These are phyloP conservation scores for Drosophila vallismaia DNA, from an alignment of 2,888 invertebrate genomes.

Conservation along the genomic window DNA sequence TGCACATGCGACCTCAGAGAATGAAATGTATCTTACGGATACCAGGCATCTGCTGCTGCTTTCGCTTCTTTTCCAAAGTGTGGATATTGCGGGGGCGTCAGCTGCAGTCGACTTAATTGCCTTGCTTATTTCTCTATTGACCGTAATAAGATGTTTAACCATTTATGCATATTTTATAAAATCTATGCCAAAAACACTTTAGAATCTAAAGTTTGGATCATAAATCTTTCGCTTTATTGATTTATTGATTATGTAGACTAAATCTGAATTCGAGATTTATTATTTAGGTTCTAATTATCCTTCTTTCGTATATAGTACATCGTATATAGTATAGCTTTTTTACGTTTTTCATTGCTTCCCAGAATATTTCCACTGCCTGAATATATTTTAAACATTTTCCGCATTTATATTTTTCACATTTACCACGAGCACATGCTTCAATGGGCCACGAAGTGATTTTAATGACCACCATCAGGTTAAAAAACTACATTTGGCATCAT, in stretches of 20 bases:
- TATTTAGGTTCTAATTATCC: too few species aligned
- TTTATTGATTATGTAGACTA: too few species aligned
- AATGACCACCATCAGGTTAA: constrained; percentile 41
- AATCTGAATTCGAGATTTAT: too few species aligned
- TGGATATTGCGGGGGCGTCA: constrained; percentile 45
- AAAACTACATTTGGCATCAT: constrained; percentile 45
- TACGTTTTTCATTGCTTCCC: neutral
- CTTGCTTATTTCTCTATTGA: constrained; percentile 55
- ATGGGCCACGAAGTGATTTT: constrained; percentile 66
- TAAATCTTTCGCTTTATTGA: too few species aligned
- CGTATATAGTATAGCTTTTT: neutral
- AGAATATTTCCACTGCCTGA: neutral
- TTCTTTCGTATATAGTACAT: too few species aligned
- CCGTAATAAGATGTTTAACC: constrained; percentile 77
- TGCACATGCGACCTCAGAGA: constrained; percentile 39
- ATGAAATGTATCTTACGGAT: constrained; percentile 61
- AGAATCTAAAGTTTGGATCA: too few species aligned
- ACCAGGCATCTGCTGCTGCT: constrained; percentile 34
- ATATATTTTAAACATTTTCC: neutral
- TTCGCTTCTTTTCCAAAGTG: constrained; percentile 14
- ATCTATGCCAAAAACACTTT: neutral
- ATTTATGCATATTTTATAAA: constrained; percentile 19
- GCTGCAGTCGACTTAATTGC: constrained; percentile 60
- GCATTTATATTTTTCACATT: constrained; percentile 8
- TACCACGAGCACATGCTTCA: constrained; percentile 39